Evolutionary conservation across 2,888 invertebrate genomes (phyloP), one percentile per base, ranked within the genome.

Genomic region (Eurytoma adleriae): DNA sequence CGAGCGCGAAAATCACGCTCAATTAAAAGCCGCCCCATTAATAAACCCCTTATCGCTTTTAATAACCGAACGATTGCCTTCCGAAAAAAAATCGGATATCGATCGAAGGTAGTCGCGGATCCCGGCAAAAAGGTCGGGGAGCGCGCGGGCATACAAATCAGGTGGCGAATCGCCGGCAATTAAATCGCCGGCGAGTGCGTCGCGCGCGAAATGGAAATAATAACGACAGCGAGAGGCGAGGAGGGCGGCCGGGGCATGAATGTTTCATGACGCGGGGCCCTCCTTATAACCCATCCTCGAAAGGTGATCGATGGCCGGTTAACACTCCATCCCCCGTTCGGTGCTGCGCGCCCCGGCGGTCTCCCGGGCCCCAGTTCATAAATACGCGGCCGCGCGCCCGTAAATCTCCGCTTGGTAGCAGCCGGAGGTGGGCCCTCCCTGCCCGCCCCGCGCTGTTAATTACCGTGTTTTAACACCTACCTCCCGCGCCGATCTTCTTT

Each of bases 391-490:
- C 87, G 85, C 88, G 88, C 85, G 88, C 88, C 88, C 88, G 89
- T 90, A 90, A 90, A 90, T 90, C 90, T 80, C 67, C 75, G 48
- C 69, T 90, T 87, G 86, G 86, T 88, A 86, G 89, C 89, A 85
- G 84, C 86, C 84, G 85, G 85, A 87, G 88, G 87, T 88, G 88
- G 88, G 88, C 89, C 83, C 86, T 80, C 84, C 85, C 85, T 83
- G 84, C 84, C 85, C 84, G 84, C 85, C 83, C 80, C 54, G 64
- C 87, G 88, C 89, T 89, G 88, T 90, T 90, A 90, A 90, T 90
- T 90, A 89, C 89, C 89, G 88, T 90, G 90, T 90, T 90, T 90
- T 90, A 90, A 90, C 90, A 89, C 90, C 90, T 90, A 89, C 85
- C 85, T 86, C 85, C 78, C 70, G 59, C 80, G 66, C 78, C 79